Conservation (phyloP, 1,140 invertebrate species). For the Brachionus angularis region DNA sequence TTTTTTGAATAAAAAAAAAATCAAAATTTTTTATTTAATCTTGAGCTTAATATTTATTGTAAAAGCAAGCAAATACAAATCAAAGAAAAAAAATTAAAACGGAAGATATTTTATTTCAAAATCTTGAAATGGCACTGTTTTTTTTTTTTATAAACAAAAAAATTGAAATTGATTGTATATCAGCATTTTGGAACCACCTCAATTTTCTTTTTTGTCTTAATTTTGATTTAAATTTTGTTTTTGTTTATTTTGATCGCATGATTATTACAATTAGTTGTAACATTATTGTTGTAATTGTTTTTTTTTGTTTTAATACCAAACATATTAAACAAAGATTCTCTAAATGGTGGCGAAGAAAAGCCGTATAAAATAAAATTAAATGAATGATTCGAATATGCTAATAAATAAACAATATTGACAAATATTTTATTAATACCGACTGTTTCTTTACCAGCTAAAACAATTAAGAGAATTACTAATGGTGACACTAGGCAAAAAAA, state of each 20-base stretch:
- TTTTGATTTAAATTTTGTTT: too few species aligned
- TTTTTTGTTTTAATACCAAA: constrained; percentile 19
- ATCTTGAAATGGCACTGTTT: too few species aligned
- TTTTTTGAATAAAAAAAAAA: too few species aligned
- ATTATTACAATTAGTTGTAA: background rate
- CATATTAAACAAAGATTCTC: constrained; percentile 16
- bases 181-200: too few species aligned
- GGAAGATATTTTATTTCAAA: too few species aligned
- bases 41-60: too few species aligned
- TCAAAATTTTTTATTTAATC: too few species aligned
- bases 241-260: background rate
- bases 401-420: constrained; percentile 37
- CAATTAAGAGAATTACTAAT: background rate
- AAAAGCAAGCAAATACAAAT: too few species aligned
- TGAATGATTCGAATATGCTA: constrained; percentile 44
- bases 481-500: constrained; percentile 26
- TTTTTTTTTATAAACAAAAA: too few species aligned
- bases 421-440: constrained; percentile 9
- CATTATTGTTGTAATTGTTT: background rate
- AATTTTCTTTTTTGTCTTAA: too few species aligned
- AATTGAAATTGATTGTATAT: too few species aligned
- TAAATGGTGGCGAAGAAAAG: constrained; percentile 31
- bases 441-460: constrained; percentile 20
- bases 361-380: constrained; percentile 42
- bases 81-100: too few species aligned